Evolutionary conservation across 1,140 invertebrate genomes (phyloP).

Genomic region (Philopotamus ludificatus): DNA sequence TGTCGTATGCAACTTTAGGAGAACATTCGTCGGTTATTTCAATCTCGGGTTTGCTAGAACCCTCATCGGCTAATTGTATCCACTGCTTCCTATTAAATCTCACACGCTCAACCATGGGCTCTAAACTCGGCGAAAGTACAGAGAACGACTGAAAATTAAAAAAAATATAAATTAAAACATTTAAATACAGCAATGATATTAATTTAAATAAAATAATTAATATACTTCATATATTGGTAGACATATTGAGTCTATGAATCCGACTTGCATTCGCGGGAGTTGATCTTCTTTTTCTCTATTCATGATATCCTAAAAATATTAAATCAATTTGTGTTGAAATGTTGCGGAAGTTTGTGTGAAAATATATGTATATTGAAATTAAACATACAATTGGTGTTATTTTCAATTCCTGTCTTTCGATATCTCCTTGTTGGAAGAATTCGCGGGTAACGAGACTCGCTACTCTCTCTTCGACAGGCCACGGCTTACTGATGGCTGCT

Average conservation of each 20-base stretch:
- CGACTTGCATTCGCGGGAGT: constrained; percentile 93
- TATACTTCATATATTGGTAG: constrained; percentile 91
- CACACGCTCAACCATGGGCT: constrained; percentile 83
- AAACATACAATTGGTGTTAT: constrained; percentile 78
- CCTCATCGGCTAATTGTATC: constrained; percentile 69
- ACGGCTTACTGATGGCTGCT: constrained; percentile 93
- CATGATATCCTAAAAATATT: constrained; percentile 83
- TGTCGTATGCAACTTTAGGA: constrained; percentile 16
- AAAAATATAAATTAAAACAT: constrained; percentile 1
- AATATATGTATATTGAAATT: constrained; percentile 11
- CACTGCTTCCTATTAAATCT: constrained; percentile 78
- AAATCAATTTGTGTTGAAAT: background rate
- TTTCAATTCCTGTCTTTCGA: constrained; percentile 82
- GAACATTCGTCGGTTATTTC: constrained; percentile 6
- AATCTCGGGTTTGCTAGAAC: constrained; percentile 36
- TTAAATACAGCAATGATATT: background rate
- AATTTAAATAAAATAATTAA: background rate
- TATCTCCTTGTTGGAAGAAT: constrained; percentile 95
- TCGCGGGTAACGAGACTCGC: constrained; percentile 91
- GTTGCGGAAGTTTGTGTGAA: background rate
- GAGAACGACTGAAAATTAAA: constrained; percentile 73
- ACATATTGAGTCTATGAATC: constrained; percentile 95
- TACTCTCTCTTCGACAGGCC: constrained; percentile 89
- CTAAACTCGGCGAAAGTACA: constrained; percentile 70
- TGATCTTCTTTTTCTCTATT: constrained; percentile 94